phyloP scores from a whole-genome alignment of 2,888 invertebrate genomes.

The Cataglyphis livida region DNA sequence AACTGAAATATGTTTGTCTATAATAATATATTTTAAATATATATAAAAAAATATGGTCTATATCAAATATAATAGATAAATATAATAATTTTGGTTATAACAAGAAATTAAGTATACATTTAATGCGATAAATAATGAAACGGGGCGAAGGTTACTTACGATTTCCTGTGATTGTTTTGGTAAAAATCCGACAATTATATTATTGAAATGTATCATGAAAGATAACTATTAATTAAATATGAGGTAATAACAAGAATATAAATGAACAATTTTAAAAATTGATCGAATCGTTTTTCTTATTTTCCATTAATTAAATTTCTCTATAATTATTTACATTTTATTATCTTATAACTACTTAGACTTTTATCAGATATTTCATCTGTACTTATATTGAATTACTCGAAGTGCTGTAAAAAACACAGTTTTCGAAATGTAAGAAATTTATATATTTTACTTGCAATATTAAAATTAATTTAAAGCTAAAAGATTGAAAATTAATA shows the following conservation, averaged over 20 bases:
- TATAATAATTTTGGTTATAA: background rate
- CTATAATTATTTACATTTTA: background rate
- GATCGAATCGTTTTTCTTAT: background rate
- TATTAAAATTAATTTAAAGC: background rate
- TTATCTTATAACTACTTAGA: background rate
- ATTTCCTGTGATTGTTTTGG: conserved; percentile 82
- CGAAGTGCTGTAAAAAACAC: background rate
- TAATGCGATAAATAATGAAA: conserved; percentile 59
- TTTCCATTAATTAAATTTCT: background rate
- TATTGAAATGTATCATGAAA: background rate
- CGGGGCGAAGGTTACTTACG: conserved; percentile 76
- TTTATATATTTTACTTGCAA: background rate
- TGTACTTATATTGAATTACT: background rate
- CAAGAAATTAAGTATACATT: background rate
- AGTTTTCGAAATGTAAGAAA: background rate
- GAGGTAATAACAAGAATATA: background rate
- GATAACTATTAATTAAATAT: background rate
- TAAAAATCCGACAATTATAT: background rate
- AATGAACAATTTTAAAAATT: background rate
- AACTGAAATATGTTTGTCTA: background rate
- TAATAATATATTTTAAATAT: no score
- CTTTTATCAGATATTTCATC: background rate
- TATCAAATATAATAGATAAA: conserved; percentile 20
- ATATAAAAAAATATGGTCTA: background rate
- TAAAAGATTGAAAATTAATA: background rate